Evolutionary conservation across 2,113 vertebrate species (phyloP).

Genomic region (Coracopsis vasa): DNA sequence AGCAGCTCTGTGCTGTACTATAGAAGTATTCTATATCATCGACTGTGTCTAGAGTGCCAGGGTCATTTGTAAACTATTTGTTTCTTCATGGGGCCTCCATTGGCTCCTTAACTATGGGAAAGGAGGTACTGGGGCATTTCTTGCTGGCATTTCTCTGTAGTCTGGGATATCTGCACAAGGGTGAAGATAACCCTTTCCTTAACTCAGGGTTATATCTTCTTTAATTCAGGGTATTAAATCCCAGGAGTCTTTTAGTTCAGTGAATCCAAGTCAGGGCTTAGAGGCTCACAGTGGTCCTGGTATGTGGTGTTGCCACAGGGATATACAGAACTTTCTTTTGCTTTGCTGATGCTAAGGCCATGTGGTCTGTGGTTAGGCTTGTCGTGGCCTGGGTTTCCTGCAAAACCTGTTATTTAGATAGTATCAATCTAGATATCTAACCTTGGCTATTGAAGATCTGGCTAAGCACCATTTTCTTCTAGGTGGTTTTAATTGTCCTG

Average conservation of each 20-base stretch:
- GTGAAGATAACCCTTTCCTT: not conserved
- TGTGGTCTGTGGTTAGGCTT: not conserved
- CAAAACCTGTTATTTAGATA: not conserved
- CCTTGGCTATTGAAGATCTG: not conserved
- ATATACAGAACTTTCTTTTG: not conserved
- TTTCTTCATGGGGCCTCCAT: not conserved
- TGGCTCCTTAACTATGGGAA: not conserved
- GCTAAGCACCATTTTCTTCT: not conserved
- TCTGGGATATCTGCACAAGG: not conserved
- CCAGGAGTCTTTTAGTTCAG: not conserved
- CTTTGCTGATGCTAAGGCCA: not conserved
- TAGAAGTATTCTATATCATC: not conserved
- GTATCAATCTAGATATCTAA: rapidly evolving
- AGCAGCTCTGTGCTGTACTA: not conserved
- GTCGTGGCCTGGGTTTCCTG: not conserved
- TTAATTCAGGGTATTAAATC: not conserved
- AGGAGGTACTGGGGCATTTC: not conserved
- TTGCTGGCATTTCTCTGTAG: not conserved
- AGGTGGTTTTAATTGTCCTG: not conserved
- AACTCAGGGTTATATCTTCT: not conserved
- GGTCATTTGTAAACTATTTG: rapidly evolving
- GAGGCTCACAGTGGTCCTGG: not conserved
- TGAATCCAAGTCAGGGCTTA: not conserved
- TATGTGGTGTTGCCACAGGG: not conserved
- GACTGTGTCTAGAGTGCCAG: not conserved